Base-by-base conservation (phyloP, 2,888 invertebrate genomes). In the Tipula vernalis region DNA sequence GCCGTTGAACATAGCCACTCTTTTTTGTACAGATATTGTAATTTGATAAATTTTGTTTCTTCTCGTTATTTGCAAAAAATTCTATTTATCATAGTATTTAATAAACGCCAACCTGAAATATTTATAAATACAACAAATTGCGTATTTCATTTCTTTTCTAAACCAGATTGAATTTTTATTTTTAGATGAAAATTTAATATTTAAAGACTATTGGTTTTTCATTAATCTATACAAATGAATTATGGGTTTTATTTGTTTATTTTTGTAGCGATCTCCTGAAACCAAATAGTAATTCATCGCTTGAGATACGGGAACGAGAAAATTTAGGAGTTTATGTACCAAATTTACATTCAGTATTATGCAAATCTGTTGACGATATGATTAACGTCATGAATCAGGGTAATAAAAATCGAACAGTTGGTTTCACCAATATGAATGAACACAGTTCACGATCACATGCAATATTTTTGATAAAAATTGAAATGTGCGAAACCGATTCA, bases 401-500 rank as follows among this genome's bases (percentile, higher is more conserved):
- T 86, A 98, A 99, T 92, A 94, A 95, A 89, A 97, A 98, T 92
- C 94, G 99, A 89, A 97, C 98, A n/a, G 96, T 98, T 86, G 99
- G 96, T 39, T 95, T 97, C 88, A 99, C 98, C 86, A 97, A 98
- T 91, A 99, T 99, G 98, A 99, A 99, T 92, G 98, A 98, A 91
- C 98, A 99, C 92, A 98, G 98, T 89, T 98, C 98, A 57, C 93
- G 99, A 88, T 98, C 98, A 85, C 99, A 99, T 93, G 99, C 99
- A 87, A 99, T 99, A 88, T 99, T 99, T 92, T 96, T 98, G 91
- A 97, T 99, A 89, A 98, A 98, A 86, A 96, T 99, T 85, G 99
- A 99, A 93, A 98, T 98, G 94, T 95, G 96, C 88, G 95, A 95
- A 90, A 93, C 94, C 57, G 95, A 94, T 86, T 94, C 91, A 1